Evolutionary conservation across 2,888 invertebrate species (phyloP), one percentile per base, ranked within the genome.

Genomic region (Machimus rusticus): DNA sequence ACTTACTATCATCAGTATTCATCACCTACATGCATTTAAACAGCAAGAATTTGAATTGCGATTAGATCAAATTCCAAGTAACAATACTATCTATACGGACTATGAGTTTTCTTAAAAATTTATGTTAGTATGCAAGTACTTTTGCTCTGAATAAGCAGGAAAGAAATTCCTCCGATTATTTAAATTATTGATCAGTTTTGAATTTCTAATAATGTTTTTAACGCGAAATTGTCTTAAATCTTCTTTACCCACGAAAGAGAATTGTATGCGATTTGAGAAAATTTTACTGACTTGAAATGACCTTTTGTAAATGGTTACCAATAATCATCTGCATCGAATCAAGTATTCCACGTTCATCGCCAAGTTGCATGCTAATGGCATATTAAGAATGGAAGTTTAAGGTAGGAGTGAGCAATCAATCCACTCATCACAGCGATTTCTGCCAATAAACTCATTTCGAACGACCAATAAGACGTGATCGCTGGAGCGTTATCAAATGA

Each of bases 341-440:
- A 86, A 39, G 14, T 39, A 86, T 86, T 86, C 86, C n/a, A 34
- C 55, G 34, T 37, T 37, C 34, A 55, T 77, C 78, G 57, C 28
- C 8, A 78, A 39, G 43, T 86, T 78, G 86, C 86, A 78, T 86
- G 86, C 86, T 86, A 57, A 86, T 86, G 37, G 86, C 78, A 86
- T 86, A 86, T 86, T 86, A 86, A 77, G 51, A 74, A 43, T 43
- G 19, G 74, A 16, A 74, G 19, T 66, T 74, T 43, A 74, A 55
- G 55, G 82, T 34, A 57, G 39, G 39, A 86, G 78, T 86, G 86
- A 86, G 78, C 86, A 78, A 86, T 86, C 86, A 39, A 78, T 78
- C 31, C 39, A 34, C 23, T 85, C 85, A 74, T 85, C 85, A 85
- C 74, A 43, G 74, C n/a, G 28, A 86, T 86, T 39, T 77, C 79